phyloP scores from a whole-genome alignment of 2,113 vertebrate genomes.

The Macroglossus sobrinus region DNA sequence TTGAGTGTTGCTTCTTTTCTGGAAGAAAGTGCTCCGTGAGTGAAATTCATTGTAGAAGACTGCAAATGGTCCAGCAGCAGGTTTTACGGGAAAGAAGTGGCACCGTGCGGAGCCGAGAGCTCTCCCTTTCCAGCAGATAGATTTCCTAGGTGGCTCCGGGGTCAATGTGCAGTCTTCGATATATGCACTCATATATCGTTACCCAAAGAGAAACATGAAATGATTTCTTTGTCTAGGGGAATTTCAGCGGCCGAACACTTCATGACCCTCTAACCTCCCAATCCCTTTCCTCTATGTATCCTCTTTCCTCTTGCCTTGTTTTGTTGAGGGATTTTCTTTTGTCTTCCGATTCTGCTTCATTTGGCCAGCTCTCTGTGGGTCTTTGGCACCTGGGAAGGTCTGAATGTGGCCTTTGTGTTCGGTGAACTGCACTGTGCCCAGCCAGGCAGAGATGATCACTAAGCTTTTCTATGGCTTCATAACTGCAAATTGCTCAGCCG shows the following conservation, averaged over 20 bases:
- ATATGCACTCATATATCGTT: neutral
- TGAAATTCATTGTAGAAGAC: neutral
- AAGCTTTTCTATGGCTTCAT: constrained; percentile 11
- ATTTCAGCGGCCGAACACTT: neutral
- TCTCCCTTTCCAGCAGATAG: neutral
- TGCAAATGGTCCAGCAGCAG: fast-evolving
- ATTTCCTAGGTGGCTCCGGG: neutral
- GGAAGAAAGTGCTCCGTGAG: neutral
- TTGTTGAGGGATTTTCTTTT: constrained; percentile 64
- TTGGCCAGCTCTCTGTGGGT: constrained; percentile 18
- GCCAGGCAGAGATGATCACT: constrained; percentile 45
- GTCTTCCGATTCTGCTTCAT: constrained; percentile 51
- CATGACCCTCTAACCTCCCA: neutral
- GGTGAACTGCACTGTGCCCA: constrained; percentile 25
- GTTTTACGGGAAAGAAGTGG: neutral
- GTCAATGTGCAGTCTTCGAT: neutral
- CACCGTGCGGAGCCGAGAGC: neutral
- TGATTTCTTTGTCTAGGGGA: constrained; percentile 38
- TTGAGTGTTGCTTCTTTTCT: neutral
- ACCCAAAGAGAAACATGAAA: neutral
- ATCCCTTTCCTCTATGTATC: neutral
- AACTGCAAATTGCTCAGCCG: constrained; percentile 41
- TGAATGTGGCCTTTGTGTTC: constrained; percentile 54
- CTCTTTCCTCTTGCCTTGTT: constrained; percentile 39
- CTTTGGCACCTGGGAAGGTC: constrained; percentile 42